Percentiles rank a stretch among this genome's conserved stretches.
Conservation (phyloP, 2,113 vertebrate genomes). For the Holacanthus passer region DNA sequence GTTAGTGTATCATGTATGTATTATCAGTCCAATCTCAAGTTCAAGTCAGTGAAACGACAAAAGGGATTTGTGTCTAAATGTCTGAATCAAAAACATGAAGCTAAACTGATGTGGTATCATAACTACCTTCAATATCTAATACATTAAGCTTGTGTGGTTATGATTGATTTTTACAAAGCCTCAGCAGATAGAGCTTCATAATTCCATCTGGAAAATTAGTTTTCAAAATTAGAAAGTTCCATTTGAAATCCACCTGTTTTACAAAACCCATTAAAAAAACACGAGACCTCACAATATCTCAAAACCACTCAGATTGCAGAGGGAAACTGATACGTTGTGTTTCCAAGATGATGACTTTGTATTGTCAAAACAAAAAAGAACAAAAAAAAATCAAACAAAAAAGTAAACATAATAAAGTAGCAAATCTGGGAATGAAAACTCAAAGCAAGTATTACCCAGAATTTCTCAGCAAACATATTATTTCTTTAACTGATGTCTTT, state of each 20-base stretch:
- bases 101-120: no score
- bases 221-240: neutral
- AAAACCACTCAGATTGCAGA: neutral
- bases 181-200: neutral
- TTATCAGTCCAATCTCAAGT: neutral
- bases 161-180: neutral
- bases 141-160: neutral
- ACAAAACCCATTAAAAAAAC: neutral
- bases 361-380: conserved; percentile 21
- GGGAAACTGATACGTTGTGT: neutral
- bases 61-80: neutral
- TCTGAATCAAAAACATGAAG: neutral
- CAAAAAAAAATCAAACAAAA: conserved; percentile 7
- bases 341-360: neutral
- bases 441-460: conserved; percentile 1
- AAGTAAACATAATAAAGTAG: conserved; percentile 35
- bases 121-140: neutral
- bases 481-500: conserved; percentile 38
- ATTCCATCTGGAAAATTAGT: neutral
- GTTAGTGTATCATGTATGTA: no score
- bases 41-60: neutral
- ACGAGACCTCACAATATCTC: neutral
- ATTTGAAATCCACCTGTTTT: neutral
- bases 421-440: conserved; percentile 14
- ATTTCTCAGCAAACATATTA: conserved; percentile 46